Conservation (phyloP, 37 sponge, comb jelly and placozoan species). For the Petrosia ficiformis region DNA sequence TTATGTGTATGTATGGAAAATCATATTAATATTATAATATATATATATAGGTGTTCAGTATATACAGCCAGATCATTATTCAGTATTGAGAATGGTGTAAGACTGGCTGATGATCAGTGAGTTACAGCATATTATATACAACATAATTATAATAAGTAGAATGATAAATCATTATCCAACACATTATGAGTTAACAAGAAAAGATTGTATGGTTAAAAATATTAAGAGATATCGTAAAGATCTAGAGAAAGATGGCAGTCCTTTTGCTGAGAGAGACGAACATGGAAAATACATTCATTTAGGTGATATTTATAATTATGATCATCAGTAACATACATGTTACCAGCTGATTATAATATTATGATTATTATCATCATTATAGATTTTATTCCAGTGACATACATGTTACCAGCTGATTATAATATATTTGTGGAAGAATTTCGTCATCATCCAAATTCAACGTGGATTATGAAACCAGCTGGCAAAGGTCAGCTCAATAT, state of each 20-base stretch:
- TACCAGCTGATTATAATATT: constrained; percentile 99
- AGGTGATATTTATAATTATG: constrained; percentile 27
- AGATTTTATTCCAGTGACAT: constrained; percentile 96
- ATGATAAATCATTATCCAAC: constrained; percentile 95
- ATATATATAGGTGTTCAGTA: constrained; percentile 69
- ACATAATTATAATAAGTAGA: constrained; percentile 2
- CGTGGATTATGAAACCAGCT: constrained; percentile 98
- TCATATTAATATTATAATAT: neutral
- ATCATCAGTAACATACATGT: constrained; percentile 87
- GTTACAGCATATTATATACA: neutral
- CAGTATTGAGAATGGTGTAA: constrained; percentile 82
- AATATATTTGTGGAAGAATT: constrained; percentile 98
- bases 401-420: constrained; percentile 95
- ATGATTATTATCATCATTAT: neutral
- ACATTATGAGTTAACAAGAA: constrained; percentile 94
- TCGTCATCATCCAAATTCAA: constrained; percentile 80
- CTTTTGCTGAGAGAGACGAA: constrained; percentile 89
- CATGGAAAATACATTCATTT: constrained; percentile 79
- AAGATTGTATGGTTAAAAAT: constrained; percentile 95
- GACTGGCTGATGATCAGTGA: constrained; percentile 92
- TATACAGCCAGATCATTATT: constrained; percentile 82
- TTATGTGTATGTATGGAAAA: neutral
- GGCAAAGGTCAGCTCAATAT: constrained; percentile 60
- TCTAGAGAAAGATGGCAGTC: constrained; percentile 90
- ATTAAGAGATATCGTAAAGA: constrained; percentile 95